Evolutionary conservation across 2,797 vertebrate species (phyloP), one percentile per base, ranked within the genome.

Genomic region (Neostethus bicornis): DNA sequence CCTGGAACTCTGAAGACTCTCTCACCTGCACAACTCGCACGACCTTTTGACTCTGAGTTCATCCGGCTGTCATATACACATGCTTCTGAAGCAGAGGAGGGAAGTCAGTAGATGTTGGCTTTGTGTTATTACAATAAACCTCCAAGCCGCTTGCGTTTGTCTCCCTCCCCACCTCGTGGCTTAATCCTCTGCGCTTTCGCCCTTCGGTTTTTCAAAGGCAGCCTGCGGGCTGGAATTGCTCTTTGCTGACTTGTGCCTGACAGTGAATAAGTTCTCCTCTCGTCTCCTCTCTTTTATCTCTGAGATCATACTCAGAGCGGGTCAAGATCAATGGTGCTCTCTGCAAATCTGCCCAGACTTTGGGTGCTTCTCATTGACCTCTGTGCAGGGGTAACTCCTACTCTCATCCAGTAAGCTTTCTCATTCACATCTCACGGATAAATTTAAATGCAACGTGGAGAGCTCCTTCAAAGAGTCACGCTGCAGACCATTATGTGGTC

Each of bases 281-380:
- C 79, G 69, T 84, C 85, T 86, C 70, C 81, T 81, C 66, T 80
- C 87, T 91, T 91, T 91, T 90, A 91, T 91, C 87, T 90, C 80
- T 83, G 84, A 86, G 87, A 90, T 91, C 87, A 86, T 86, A 79
- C 88, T 84, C 64, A 29, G 83, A 85, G 79, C 71, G 78, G 90
- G 90, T 88, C 87, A 88, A 89, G 89, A 91, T 91, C 89, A 91
- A 91, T 90, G 86, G 83, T 69, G 82, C 88, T 89, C 83, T 75
- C 83, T 79, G 85, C 85, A 89, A 91, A 91, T 91, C 88, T 89
- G 79, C 84, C 55, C 79, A 79, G 84, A 85, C 80, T 85, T 67
- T 9, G 82, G 83, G 81, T 89, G 85, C 82, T 83, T 89, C 83
- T 87, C 81, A 84, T 85, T 90, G 86, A 89, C 90, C 89, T 88